These are phyloP conservation scores for Magallana ariakensis DNA, from an alignment of 1,140 invertebrate species.

Conservation along the genomic window DNA sequence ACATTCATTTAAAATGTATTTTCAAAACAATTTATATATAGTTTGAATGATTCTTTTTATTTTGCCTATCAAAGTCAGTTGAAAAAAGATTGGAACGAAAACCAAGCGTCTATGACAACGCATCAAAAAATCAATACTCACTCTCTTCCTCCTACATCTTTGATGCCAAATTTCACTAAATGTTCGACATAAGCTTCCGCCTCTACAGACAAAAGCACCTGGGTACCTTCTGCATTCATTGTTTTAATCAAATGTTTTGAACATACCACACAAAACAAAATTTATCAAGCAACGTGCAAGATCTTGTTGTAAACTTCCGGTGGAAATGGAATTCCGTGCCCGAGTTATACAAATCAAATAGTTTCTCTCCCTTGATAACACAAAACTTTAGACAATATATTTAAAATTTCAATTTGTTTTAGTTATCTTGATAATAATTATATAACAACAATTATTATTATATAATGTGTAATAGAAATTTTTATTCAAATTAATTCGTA, in stretches of 20 bases:
- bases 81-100: too few species aligned
- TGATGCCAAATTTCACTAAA: slow-evolving; percentile 69
- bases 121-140: slow-evolving; percentile 55
- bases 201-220: slow-evolving; percentile 73
- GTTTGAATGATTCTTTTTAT: too few species aligned
- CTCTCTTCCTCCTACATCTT: slow-evolving; percentile 72
- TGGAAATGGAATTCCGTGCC: background rate
- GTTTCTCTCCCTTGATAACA: background rate
- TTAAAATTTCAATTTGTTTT: too few species aligned
- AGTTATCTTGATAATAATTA: too few species aligned
- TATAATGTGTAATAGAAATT: background rate
- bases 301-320: slow-evolving; percentile 56
- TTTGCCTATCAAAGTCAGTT: too few species aligned
- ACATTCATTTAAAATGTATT: too few species aligned
- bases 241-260: slow-evolving; percentile 3
- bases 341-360: background rate
- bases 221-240: slow-evolving; percentile 64
- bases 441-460: background rate
- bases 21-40: too few species aligned
- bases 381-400: too few species aligned
- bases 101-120: slow-evolving; percentile 20
- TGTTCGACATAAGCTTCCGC: slow-evolving; percentile 74
- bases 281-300: slow-evolving; percentile 44
- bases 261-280: slow-evolving; percentile 20
- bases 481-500: background rate